These are phyloP conservation scores for Drosophila ironensis DNA, from an alignment of 1,140 invertebrate species.

Conservation along the genomic window DNA sequence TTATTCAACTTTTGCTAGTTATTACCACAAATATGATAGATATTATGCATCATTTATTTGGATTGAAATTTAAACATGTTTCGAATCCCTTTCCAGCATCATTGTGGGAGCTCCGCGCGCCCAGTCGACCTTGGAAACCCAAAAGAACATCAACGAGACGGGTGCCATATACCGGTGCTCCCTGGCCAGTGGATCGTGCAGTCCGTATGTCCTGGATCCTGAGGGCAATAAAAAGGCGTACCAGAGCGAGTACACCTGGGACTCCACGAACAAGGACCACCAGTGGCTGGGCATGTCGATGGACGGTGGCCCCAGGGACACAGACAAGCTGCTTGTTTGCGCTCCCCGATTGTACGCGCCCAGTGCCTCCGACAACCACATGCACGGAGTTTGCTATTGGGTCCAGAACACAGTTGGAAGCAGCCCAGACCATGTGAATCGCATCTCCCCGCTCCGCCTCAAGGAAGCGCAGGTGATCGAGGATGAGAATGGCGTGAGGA, in stretches of 20 bases:
- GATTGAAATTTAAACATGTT: no score
- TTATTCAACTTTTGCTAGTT: no score
- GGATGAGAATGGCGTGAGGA: slow-evolving; percentile 10
- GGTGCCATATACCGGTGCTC: slow-evolving; percentile 76
- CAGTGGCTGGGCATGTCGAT: slow-evolving; percentile 79
- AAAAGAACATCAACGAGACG: slow-evolving; percentile 73
- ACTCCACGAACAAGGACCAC: slow-evolving; percentile 62
- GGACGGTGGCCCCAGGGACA: slow-evolving; percentile 70
- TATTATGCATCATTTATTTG: no score
- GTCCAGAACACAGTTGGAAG: slow-evolving; percentile 60
- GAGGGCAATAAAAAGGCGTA: slow-evolving; percentile 43
- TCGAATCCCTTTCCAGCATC: slow-evolving; percentile 36
- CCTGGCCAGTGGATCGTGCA: slow-evolving; percentile 45
- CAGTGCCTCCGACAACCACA: slow-evolving; percentile 53
- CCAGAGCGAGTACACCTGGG: slow-evolving; percentile 52
- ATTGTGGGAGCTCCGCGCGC: slow-evolving; percentile 78
- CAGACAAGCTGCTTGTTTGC: slow-evolving; percentile 73
- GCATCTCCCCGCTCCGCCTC: slow-evolving; percentile 68
- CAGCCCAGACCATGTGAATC: slow-evolving; percentile 50
- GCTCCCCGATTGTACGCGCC: slow-evolving; percentile 71
- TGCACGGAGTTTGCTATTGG: slow-evolving; percentile 83
- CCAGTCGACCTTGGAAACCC: slow-evolving; percentile 71
- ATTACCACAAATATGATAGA: no score
- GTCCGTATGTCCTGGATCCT: slow-evolving; percentile 66
- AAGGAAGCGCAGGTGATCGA: slow-evolving; percentile 43